Evolutionary conservation across 2,113 vertebrate genomes (phyloP).

Genomic region (Uria lomvia): DNA sequence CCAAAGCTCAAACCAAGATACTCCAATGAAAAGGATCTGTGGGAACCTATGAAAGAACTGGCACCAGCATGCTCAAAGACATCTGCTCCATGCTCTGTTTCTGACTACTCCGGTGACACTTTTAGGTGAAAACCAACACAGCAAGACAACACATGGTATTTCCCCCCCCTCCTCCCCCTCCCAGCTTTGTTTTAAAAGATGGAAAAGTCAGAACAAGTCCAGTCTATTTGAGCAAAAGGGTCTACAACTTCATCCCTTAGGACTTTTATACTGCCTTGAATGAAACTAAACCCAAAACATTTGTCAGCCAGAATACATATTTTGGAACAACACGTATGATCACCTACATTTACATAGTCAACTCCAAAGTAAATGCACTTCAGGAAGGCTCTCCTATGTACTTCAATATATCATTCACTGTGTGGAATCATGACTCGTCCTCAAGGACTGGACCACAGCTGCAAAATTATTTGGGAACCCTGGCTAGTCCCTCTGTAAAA

Average conservation of each 20-base stretch:
- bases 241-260: background rate
- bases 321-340: background rate
- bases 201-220: background rate
- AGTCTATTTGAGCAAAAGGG: background rate
- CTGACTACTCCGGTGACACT: background rate
- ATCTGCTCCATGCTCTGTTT: background rate
- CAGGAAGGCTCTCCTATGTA: background rate
- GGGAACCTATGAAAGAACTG: background rate
- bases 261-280: background rate
- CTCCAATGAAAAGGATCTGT: background rate
- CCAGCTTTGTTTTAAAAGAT: background rate
- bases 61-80: background rate
- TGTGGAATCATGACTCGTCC: background rate
- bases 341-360: background rate
- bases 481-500: background rate
- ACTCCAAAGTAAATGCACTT: background rate
- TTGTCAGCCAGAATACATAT: background rate
- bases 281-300: background rate
- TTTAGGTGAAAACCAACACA: background rate
- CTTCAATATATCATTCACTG: background rate
- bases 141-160: background rate
- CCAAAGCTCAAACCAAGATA: background rate
- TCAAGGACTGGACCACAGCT: background rate
- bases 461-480: background rate
- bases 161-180: accelerated